phyloP scores from a whole-genome alignment of 2,113 vertebrate species.

The Paradisaea rubra region DNA sequence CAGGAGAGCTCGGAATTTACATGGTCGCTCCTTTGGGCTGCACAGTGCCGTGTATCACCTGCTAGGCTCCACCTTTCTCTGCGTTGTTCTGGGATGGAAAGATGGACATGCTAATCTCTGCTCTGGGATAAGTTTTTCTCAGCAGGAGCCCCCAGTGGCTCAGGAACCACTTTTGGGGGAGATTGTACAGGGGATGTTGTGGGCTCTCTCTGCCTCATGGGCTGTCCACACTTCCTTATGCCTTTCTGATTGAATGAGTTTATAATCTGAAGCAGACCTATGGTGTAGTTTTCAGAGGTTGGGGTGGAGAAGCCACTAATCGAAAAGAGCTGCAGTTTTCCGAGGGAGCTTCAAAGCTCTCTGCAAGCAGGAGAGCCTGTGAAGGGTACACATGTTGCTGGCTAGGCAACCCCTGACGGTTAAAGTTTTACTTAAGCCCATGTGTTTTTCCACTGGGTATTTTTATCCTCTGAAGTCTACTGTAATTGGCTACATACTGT shows the following conservation, averaged over 20 bases:
- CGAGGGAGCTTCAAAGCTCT: neutral
- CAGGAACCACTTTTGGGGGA: neutral
- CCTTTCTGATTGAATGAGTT: neutral
- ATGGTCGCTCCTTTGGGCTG: neutral
- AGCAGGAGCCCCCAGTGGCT: neutral
- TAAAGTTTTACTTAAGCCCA: constrained; percentile 75
- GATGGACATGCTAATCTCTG: neutral
- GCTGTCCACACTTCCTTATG: neutral
- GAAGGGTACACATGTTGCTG: constrained; percentile 50
- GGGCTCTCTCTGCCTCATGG: neutral
- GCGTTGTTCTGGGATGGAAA: neutral
- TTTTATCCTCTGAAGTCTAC: constrained; percentile 68
- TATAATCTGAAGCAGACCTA: constrained; percentile 2
- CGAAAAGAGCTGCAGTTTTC: constrained; percentile 1
- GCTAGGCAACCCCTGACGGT: constrained; percentile 37
- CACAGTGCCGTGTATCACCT: neutral
- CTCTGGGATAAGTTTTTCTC: neutral
- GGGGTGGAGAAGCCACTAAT: neutral
- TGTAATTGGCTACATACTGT: constrained; percentile 56
- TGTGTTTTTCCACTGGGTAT: constrained; percentile 73
- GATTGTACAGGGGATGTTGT: rapidly evolving
- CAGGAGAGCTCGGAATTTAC: neutral
- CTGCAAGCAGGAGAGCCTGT: constrained; percentile 18
- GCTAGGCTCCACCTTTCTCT: neutral
- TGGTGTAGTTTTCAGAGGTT: neutral